Evolutionary conservation across 2,888 invertebrate genomes (phyloP).

Genomic region (Monoplex corrugatus): DNA sequence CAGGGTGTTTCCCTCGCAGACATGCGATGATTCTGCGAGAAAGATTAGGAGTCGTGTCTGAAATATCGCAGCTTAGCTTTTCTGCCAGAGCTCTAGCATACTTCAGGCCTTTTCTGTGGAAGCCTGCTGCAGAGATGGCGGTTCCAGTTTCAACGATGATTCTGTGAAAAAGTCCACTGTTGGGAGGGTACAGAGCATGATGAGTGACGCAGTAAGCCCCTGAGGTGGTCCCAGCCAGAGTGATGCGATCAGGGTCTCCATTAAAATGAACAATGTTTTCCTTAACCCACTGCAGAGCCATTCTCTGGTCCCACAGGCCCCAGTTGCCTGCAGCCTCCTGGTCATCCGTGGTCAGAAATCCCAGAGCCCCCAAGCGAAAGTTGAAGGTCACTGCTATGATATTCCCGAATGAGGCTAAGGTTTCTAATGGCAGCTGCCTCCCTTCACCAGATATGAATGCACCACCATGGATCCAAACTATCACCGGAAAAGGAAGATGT

Average conservation of each 20-base stretch:
- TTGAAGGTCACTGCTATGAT: slow-evolving; percentile 6
- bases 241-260: not conserved
- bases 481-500: not conserved
- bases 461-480: slow-evolving; percentile 35
- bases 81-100: not conserved
- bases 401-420: not conserved
- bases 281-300: slow-evolving; percentile 27
- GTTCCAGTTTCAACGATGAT: slow-evolving; percentile 11
- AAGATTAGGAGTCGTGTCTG: not conserved
- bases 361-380: slow-evolving; percentile 25
- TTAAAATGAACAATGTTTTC: not conserved
- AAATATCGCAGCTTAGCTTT: not conserved
- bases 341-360: slow-evolving; percentile 16
- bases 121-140: not conserved
- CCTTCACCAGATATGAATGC: slow-evolving; percentile 18
- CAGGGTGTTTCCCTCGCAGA: not conserved
- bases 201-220: not conserved
- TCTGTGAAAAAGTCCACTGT: slow-evolving; percentile 7
- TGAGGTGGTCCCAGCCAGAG: slow-evolving; percentile 16
- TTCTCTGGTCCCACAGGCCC: slow-evolving; percentile 29
- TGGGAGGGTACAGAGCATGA: slow-evolving; percentile 16
- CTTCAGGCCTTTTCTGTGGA: not conserved
- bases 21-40: not conserved
- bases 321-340: not conserved
- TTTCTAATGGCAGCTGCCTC: not conserved